Conservation (phyloP, 2,797 vertebrate species). For the Falco peregrinus region DNA sequence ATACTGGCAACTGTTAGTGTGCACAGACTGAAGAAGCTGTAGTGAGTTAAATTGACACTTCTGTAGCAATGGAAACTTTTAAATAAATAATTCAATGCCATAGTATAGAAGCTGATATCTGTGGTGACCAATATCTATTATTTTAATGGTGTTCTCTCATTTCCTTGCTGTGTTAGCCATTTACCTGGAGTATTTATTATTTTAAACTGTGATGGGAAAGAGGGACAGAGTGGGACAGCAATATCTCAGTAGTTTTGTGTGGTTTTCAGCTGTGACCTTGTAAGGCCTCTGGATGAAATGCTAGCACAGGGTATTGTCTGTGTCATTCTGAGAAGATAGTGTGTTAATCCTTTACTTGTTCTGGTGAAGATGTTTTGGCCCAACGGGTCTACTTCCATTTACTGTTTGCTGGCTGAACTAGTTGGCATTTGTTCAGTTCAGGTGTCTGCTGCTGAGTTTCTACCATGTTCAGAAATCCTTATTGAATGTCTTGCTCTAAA, state of each 20-base stretch:
- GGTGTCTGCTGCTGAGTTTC: background rate
- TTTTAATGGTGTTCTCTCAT: background rate
- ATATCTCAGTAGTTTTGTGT: background rate
- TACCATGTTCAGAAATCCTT: background rate
- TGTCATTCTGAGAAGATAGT: background rate
- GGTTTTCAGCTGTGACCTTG: background rate
- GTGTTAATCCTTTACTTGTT: background rate
- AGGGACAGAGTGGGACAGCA: background rate
- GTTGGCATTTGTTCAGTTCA: background rate
- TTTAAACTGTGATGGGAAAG: background rate
- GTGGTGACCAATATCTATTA: background rate
- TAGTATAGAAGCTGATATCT: background rate
- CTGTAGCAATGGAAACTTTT: slow-evolving; percentile 3
- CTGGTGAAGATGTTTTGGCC: background rate
- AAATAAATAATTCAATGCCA: background rate
- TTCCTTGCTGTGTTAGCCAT: background rate
- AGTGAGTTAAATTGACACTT: background rate
- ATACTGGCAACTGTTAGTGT: background rate
- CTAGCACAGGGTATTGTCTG: background rate
- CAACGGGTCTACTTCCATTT: background rate
- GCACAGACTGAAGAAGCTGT: background rate
- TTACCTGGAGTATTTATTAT: background rate
- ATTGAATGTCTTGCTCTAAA: background rate
- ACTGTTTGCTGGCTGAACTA: background rate
- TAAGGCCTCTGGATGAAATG: background rate